Base-by-base conservation (phyloP, 2,113 vertebrate genomes). In the Zosterops borbonicus region DNA sequence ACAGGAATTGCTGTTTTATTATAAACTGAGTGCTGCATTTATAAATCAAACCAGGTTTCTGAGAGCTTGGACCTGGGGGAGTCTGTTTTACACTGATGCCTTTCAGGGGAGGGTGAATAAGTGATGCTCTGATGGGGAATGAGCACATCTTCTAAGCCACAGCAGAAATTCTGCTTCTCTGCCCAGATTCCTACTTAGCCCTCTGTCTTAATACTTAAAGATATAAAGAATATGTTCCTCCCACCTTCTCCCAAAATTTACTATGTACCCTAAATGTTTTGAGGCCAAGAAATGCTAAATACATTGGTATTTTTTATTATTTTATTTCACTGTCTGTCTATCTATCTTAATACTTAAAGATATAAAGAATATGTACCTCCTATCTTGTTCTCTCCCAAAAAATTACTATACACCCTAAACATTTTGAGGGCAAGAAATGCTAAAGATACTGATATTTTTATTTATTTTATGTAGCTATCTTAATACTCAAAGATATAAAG, bases 231-330 rank as follows among this genome's bases (percentile, higher is more conserved):
- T 42, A 16, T 6, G 9, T n/a, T 55, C 13, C 22, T 83, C 33
- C 39, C 25, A 46, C 6, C 7, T 71, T 35, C 19, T 67, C 46
- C n/a, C 37, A 6, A 3, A n/a, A 35, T 27, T 35, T 9, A 13
- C 55, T 78, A 3, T 33, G 8, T 58, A 12, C 5, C 7, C 9
- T 53, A 44, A 65, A 50, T 0, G 9, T 65, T n/a, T 27, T 1
- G 2, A 18, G 5, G 11, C 3, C 13, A 59, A 64, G 65, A 64
- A 82, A 10, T 53, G 19, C 28, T 49, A 28, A 77, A 59, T 9
- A 2, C 1, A 11, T 4, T 31, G 3, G 0, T 65, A 20, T 49
- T 74, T 81, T 35, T 44, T 4, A 4, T 44, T 44, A 18, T 44
- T 50, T 19, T 22, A 47, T 39, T 39, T 39, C 39, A 39, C 39